These are phyloP conservation scores for Rhinopomastus cyanomelas DNA, from an alignment of 2,113 vertebrate genomes.

Conservation along the genomic window DNA sequence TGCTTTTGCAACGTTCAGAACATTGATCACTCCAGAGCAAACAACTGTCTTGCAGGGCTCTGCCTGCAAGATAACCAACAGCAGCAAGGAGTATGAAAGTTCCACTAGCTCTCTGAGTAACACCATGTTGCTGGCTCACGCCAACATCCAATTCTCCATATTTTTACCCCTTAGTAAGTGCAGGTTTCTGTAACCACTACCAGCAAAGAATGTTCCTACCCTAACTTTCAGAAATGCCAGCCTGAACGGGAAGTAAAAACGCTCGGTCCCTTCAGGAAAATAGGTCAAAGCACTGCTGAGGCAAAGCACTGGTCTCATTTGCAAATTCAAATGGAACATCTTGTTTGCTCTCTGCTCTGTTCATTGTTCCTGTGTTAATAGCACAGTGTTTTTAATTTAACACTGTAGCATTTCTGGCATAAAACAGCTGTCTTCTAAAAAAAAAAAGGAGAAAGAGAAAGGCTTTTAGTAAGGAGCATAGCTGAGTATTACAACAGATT, in stretches of 20 bases:
- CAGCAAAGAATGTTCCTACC: background rate
- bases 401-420: slow-evolving; percentile 28
- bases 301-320: slow-evolving; percentile 11
- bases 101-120: background rate
- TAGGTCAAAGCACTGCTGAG: background rate
- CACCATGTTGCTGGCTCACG: background rate
- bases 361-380: background rate
- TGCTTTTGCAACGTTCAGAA: background rate
- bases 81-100: background rate
- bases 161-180: background rate
- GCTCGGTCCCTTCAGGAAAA: background rate
- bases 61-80: background rate
- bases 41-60: background rate
- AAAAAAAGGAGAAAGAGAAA: background rate
- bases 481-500: slow-evolving; percentile 49
- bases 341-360: slow-evolving; percentile 5
- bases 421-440: slow-evolving; percentile 31
- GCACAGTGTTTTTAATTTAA: slow-evolving; percentile 38
- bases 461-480: slow-evolving; percentile 39
- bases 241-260: background rate
- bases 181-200: background rate
- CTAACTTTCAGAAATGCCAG: background rate
- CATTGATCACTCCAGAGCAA: background rate
- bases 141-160: background rate
- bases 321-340: background rate